phyloP scores from a whole-genome alignment of 1,140 invertebrate genomes.

The Radopholus similis region DNA sequence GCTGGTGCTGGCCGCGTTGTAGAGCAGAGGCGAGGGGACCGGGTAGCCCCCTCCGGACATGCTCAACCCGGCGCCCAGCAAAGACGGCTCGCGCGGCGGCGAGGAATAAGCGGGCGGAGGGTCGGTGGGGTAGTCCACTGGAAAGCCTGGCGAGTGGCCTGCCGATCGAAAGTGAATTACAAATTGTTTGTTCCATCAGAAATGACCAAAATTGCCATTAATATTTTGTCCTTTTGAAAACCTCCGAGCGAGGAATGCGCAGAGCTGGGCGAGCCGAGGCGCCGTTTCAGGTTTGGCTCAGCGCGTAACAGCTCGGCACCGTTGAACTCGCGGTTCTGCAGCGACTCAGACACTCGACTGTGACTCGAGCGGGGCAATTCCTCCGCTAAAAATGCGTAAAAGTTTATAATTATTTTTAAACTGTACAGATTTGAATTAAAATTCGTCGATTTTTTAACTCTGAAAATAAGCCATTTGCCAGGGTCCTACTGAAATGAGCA shows the following conservation, averaged over 20 bases:
- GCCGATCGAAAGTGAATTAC: too few species aligned
- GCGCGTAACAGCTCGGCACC: background rate
- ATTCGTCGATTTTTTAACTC: background rate
- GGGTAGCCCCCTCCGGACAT: background rate
- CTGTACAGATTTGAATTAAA: background rate
- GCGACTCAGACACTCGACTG: background rate
- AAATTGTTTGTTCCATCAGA: background rate
- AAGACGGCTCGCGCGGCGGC: background rate
- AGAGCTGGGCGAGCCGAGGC: background rate
- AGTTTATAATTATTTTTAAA: background rate
- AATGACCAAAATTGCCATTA: background rate
- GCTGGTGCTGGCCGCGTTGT: background rate
- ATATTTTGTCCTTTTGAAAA: background rate
- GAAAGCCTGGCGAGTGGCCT: too few species aligned
- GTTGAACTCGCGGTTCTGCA: conserved; percentile 8
- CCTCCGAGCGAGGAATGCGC: background rate
- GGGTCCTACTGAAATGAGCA: too few species aligned
- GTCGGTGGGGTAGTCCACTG: background rate
- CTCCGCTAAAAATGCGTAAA: background rate
- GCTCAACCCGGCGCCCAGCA: background rate
- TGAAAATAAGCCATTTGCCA: too few species aligned
- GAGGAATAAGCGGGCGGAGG: background rate
- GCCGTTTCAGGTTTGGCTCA: background rate
- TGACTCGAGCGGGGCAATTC: background rate
- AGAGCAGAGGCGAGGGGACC: background rate